Percentiles rank a stretch among this genome's conserved stretches.
Evolutionary conservation across 2,113 vertebrate genomes (phyloP).

Genomic region (Chaetodon trifascialis): DNA sequence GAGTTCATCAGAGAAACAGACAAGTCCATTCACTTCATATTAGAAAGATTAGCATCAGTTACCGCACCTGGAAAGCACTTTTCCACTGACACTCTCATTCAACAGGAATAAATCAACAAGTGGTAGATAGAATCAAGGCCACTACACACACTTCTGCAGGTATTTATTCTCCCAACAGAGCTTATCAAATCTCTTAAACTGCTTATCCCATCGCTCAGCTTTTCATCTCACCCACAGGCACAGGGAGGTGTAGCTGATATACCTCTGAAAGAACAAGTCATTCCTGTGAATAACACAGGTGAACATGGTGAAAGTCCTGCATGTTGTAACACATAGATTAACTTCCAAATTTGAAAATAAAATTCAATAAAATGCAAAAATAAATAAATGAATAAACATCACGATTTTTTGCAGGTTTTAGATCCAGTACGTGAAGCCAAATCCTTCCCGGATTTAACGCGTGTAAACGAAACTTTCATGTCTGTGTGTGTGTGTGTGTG

Average conservation of each 20-base stretch:
- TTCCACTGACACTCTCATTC: not conserved
- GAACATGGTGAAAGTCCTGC: not conserved
- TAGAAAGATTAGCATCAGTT: not conserved
- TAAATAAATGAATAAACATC: not conserved
- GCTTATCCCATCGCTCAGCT: slow-evolving; percentile 61
- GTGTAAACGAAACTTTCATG: too few species aligned
- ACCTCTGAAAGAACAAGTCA: not conserved
- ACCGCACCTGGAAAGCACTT: too few species aligned
- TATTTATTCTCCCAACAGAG: slow-evolving; percentile 53
- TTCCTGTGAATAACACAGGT: not conserved
- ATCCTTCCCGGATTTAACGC: too few species aligned
- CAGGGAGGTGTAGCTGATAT: not conserved
- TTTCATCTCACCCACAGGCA: slow-evolving; percentile 12
- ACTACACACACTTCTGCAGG: slow-evolving; percentile 8
- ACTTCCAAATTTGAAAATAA: not conserved
- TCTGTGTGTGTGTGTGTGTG: too few species aligned
- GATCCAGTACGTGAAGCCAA: not conserved
- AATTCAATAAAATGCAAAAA: too few species aligned
- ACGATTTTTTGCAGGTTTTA: not conserved
- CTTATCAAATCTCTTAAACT: slow-evolving; percentile 76
- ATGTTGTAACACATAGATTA: not conserved
- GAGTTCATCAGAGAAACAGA: not conserved
- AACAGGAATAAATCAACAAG: not conserved
- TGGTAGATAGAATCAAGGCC: not conserved
- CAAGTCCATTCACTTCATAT: not conserved